Evolutionary conservation across 1,140 invertebrate genomes (phyloP), one percentile per base, ranked within the genome.

Genomic region (Drosophila melanica): DNA sequence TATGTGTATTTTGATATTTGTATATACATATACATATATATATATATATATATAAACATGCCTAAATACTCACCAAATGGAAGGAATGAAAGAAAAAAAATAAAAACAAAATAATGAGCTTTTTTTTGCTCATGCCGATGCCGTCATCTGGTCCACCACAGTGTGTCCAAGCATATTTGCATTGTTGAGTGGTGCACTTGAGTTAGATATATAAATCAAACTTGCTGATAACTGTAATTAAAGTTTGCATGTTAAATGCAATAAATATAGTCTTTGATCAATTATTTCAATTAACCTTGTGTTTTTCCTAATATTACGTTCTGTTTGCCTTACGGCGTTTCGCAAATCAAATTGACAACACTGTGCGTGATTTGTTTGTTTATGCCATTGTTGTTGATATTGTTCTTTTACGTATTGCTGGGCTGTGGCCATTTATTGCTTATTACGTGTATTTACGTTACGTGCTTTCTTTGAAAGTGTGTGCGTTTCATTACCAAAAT

Each of bases 381-480:
- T 12, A 3, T 71, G 47, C 10, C 3, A 8, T 77, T 75, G 63
- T 64, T 74, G 64, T 35, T 72, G 55, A 23, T 47, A 16, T 53
- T 57, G 33, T 30, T 51, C 42, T 23, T 57, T 12, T 62, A 60
- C 48, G 39, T 55, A 69, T 73, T 68, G 67, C 55, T 58, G 30
- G 42, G 62, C 39, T 48, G 35, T 18, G 42, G 18, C 54, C 20
- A 47, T 33, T 73, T 50, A 68, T 55, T 69, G 71, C 66, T 47
- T 75, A 75, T 77, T 70, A 70, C 54, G 65, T 69, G 64, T 74
- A 85, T 80, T 84, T 84, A 84, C 81, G 74, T 86, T 85, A 77
- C 67, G 70, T 68, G 67, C 53, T 42, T 48, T 18, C 44, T 42
- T 10, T 54, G 27, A 12, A 12, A 30, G 14, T 58, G 20, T 68